Evolutionary conservation across 2,113 vertebrate genomes (phyloP), one percentile per base, ranked within the genome.

Genomic region (Pogonocichla stellata): DNA sequence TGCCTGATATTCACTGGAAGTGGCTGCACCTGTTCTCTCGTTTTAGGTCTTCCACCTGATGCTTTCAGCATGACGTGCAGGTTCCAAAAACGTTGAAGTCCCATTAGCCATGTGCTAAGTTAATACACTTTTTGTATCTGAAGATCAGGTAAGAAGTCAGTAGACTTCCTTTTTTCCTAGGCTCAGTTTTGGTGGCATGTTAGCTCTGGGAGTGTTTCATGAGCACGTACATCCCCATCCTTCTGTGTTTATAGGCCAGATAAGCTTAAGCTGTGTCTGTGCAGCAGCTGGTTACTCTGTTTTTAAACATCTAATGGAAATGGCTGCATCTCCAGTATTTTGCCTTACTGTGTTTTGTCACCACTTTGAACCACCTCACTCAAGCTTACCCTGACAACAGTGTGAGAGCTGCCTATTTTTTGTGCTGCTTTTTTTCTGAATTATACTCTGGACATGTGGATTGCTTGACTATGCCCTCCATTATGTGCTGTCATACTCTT

Each of bases 201-300:
- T 80, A 72, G 48, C 64, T 72, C 16, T 57, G 69, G 23, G 29
- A 34, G 33, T 45, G 11, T 61, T 40, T 18, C 1, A 0, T 34
- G 36, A 69, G 28, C 24, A 6, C 1, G 0, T 29, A 20, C 0
- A 0, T 34, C 10, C n/a, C 22, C 45, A 70, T 12, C 4, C 4
- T 48, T 61, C 64, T 29, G 40, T 31, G 16, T 38, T 56, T 80
- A 42, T 6, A 33, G 62, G 8, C 14, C 0, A 0, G 6, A 28
- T 15, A 58, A 93, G 1, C 19, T 33, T 56, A 38, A 77, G 57
- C 12, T 26, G 29, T 11, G 8, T 67, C 75, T 86, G 25, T 64
- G 38, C 23, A 85, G 38, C 56, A 58, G 23, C 17, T 47, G 38
- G 15, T 42, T 90, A 42, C 9, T 61, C 51, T 36, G 47, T n/a